These are phyloP conservation scores for Sturmia bella DNA, from an alignment of 2,888 invertebrate genomes.

Conservation along the genomic window DNA sequence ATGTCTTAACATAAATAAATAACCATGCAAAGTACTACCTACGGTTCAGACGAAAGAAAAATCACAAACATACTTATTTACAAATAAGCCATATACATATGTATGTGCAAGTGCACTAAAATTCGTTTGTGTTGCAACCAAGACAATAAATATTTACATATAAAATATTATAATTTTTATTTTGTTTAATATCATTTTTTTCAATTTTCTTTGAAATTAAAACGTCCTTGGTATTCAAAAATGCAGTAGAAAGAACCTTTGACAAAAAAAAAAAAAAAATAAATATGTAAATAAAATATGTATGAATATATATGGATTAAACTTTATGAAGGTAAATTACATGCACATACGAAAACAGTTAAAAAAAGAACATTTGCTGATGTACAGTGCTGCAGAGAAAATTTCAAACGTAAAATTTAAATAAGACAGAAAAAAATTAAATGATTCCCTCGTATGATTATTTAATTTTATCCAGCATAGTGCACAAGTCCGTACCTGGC, in stretches of 20 bases:
- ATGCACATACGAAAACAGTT: conserved; percentile 9
- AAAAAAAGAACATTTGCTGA: not conserved
- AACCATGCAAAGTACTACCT: conserved; percentile 14
- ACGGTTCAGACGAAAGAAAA: not conserved
- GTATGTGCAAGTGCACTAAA: not conserved
- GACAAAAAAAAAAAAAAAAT: conserved; percentile 7
- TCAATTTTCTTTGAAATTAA: conserved; percentile 20
- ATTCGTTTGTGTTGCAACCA: conserved; percentile 8
- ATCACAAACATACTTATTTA: conserved; percentile 8
- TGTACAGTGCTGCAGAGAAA: not conserved
- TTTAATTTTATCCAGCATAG: no score
- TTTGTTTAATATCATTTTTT: conserved; percentile 26
- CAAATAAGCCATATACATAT: not conserved
- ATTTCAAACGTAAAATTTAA: not conserved
- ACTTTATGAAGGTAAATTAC: conserved; percentile 8
- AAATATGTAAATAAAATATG: no score
- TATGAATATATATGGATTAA: conserved; percentile 10
- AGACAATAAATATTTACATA: conserved; percentile 45
- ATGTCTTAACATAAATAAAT: conserved; percentile 8
- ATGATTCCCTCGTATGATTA: no score
- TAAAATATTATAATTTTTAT: conserved; percentile 33
- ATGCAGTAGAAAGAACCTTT: conserved; percentile 30
- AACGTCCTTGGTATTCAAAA: conserved; percentile 37
- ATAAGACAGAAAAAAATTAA: no score
- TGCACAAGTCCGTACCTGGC: no score